Conservation (phyloP, 2,113 vertebrate genomes). For the Thymallus thymallus region DNA sequence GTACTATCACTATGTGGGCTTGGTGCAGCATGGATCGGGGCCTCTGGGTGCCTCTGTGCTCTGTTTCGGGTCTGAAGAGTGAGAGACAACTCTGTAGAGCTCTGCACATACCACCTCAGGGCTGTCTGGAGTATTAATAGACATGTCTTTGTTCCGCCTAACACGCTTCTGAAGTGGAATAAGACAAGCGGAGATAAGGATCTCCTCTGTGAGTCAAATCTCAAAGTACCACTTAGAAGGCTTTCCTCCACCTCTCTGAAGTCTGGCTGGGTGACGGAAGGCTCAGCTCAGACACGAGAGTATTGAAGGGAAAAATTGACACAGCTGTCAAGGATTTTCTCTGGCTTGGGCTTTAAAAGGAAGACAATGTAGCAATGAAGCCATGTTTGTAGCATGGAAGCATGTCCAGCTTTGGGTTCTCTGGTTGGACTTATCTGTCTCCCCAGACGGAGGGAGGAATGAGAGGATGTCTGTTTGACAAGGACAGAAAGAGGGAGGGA, state of each 20-base stretch:
- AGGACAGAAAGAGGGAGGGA: conserved; percentile 15
- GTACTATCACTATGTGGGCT: conserved; percentile 5
- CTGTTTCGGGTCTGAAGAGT: conserved; percentile 41
- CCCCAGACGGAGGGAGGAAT: neutral
- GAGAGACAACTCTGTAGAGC: conserved; percentile 36
- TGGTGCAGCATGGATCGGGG: conserved; percentile 6
- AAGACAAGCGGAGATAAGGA: conserved; percentile 64
- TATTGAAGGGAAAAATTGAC: conserved; percentile 39
- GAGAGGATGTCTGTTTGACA: conserved; percentile 20
- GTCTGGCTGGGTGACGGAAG: conserved; percentile 40
- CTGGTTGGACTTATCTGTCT: conserved; percentile 40
- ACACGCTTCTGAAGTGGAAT: conserved; percentile 60
- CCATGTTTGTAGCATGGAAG: conserved; percentile 14
- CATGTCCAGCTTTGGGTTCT: neutral
- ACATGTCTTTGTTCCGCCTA: conserved; percentile 64
- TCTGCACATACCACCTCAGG: conserved; percentile 44
- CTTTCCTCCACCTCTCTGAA: conserved; percentile 54
- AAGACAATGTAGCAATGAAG: conserved; percentile 30
- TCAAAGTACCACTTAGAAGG: conserved; percentile 67
- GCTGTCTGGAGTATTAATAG: conserved; percentile 61
- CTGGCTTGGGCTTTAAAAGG: conserved; percentile 18
- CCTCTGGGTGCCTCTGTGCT: neutral
- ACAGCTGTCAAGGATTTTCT: conserved; percentile 45
- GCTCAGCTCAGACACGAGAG: conserved; percentile 31
- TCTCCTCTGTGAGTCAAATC: conserved; percentile 64